Conservation (phyloP, 1,140 invertebrate genomes). For the Nasonia longicornis region DNA sequence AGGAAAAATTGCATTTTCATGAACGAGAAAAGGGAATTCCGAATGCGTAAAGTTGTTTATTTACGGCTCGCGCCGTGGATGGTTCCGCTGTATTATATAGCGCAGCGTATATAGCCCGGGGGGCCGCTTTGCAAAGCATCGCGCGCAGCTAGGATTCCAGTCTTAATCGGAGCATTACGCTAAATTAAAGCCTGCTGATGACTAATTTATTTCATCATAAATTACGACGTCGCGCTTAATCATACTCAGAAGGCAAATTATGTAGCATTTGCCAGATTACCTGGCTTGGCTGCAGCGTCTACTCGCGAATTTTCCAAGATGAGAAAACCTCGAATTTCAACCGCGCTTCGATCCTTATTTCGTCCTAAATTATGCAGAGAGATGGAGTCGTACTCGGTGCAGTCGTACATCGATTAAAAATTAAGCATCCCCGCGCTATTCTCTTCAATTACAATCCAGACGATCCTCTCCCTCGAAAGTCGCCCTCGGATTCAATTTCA, state of each 20-base stretch:
- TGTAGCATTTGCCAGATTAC: neutral
- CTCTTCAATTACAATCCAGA: no score
- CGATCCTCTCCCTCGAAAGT: no score
- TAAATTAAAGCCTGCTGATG: neutral
- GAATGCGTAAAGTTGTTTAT: neutral
- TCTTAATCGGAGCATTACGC: neutral
- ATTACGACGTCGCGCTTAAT: constrained; percentile 1
- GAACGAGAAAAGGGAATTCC: neutral
- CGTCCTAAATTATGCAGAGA: neutral
- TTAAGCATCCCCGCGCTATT: no score
- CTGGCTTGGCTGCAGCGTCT: neutral
- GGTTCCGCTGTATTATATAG: neutral
- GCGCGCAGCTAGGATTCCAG: neutral
- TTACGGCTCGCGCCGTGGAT: neutral
- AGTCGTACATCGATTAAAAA: no score
- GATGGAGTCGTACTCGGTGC: neutral
- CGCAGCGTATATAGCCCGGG: neutral
- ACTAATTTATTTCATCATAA: constrained; percentile 18
- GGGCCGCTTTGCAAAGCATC: neutral
- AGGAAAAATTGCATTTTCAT: neutral
- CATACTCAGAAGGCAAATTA: constrained; percentile 7
- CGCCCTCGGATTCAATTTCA: no score
- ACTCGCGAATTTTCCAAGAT: neutral
- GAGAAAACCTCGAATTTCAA: neutral
- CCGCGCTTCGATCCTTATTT: neutral